These are phyloP conservation scores for Meiosimyza decipiens DNA, from an alignment of 2,888 invertebrate species.

Conservation along the genomic window DNA sequence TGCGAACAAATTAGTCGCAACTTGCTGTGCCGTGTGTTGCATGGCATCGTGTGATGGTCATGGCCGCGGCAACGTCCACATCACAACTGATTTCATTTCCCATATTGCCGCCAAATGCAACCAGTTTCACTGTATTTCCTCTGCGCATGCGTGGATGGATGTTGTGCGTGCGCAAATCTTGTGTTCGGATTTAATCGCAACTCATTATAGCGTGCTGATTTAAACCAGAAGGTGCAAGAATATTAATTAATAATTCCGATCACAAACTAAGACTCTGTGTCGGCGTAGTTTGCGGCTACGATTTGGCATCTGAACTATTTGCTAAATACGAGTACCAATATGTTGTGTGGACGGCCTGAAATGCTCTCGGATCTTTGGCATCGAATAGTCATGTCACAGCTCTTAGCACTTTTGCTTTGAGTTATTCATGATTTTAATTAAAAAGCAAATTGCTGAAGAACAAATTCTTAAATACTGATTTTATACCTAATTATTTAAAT, in stretches of 20 bases:
- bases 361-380: no score
- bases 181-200: constrained; percentile 41
- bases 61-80: constrained; percentile 42
- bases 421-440: no score
- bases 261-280: constrained; percentile 62
- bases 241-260: constrained; percentile 66
- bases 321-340: constrained; percentile 51
- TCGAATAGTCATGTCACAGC: no score
- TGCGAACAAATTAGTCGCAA: constrained; percentile 33
- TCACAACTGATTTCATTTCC: constrained; percentile 48
- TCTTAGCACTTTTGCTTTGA: no score
- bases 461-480: no score
- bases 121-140: constrained; percentile 42
- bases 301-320: constrained; percentile 60
- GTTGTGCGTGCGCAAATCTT: constrained; percentile 19
- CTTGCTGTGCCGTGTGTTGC: constrained; percentile 33
- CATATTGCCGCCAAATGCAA: constrained; percentile 49
- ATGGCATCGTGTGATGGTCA: constrained; percentile 36
- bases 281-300: constrained; percentile 58
- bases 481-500: no score
- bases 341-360: no score
- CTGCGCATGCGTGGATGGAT: constrained; percentile 29
- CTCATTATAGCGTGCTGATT: constrained; percentile 12
- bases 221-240: constrained; percentile 62
- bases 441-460: no score